Evolutionary conservation across 2,888 invertebrate genomes (phyloP), one percentile per base, ranked within the genome.

Genomic region (Ennomos quercinarius): DNA sequence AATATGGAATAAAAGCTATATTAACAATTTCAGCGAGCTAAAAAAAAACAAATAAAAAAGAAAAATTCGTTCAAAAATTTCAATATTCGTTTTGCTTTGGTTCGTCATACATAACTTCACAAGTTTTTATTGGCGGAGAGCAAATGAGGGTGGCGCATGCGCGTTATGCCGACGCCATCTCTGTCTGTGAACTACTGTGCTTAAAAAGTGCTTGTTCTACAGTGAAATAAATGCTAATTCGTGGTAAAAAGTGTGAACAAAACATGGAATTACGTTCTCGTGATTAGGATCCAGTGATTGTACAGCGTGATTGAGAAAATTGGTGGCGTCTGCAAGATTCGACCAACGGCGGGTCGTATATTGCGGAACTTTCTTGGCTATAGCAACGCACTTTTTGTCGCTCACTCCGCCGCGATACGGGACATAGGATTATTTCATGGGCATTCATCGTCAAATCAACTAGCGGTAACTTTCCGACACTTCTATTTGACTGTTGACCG

Each of bases 91-190:
- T 80, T 67, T 64, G 72, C 74, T 78, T 86, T 80, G 77, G 83
- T 81, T 81, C 77, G 76, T 78, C 75, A 80, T 70, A 17, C 3
- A 17, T 83, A 79, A 80, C 77, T 76, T 79, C 75, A 80, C 72
- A 71, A 71, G 71, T 74, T 80, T 78, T 83, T 82, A 91, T 91
- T 91, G 91, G 91, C 74, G 71, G 80, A 83, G 66, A 76, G 70
- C 74, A 74, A 79, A 82, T 83, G 87, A 89, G 87, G 90, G 89
- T 89, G 91, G 92, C 91, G 93, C 93, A 91, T 91, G 93, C 93
- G 93, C 91, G 91, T 89, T 91, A 78, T 86, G 89, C 87, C 91
- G 93, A 93, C 93, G 93, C 93, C 93, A 93, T 93, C 91, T 91
- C 89, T 89, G 74, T 27, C 27, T 91, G 89, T 89, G 74, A 86